Conservation (phyloP, 2,888 invertebrate species). For the Acanthosepion pharaonis region DNA sequence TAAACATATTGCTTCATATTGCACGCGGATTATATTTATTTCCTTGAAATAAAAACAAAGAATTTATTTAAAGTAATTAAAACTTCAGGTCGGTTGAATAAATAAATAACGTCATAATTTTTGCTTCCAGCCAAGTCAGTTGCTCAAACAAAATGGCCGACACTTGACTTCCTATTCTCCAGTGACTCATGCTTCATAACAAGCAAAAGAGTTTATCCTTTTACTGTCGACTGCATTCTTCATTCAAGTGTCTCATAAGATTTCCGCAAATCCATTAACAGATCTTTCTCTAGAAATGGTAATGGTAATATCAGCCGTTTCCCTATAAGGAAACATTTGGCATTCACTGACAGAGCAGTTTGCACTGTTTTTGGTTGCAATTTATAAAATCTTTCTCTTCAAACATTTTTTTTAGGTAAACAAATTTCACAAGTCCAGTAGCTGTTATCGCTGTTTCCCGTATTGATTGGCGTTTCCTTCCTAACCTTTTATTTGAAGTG, state of each 20-base stretch:
- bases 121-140: neutral
- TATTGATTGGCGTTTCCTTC: too few relatives aligned
- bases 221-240: neutral
- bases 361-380: too few relatives aligned
- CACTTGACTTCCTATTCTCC: neutral
- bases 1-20: neutral
- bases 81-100: neutral
- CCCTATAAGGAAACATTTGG: too few relatives aligned
- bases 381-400: too few relatives aligned
- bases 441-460: too few relatives aligned
- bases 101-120: constrained; percentile 18
- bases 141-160: neutral
- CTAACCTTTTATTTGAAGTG: too few relatives aligned
- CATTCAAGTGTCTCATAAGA: neutral
- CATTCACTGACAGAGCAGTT: too few relatives aligned
- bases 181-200: neutral
- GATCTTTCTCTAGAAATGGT: neutral
- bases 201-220: neutral
- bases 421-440: too few relatives aligned
- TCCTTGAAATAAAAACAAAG: neutral
- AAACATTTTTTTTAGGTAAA: too few relatives aligned
- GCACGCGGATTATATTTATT: neutral
- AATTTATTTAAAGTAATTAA: constrained; percentile 33
- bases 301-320: too few relatives aligned
- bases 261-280: constrained; percentile 5